Evolutionary conservation across 2,797 vertebrate genomes (phyloP), one percentile per base, ranked within the genome.

Genomic region (Sebastes umbrosus): DNA sequence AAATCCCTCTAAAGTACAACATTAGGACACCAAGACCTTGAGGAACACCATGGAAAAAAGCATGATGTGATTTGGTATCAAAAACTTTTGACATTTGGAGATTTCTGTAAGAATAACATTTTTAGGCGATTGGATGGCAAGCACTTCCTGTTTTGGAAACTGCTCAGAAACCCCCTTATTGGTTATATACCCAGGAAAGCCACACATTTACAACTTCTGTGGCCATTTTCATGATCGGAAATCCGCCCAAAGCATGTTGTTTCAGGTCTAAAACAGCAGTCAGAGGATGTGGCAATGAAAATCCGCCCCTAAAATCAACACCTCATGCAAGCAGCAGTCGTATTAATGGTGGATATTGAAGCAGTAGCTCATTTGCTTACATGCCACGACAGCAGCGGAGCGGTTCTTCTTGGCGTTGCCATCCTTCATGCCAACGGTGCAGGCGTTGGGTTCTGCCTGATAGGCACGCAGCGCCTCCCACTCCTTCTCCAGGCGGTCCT

Each of bases 381-480:
- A 99, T 20, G 97, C 96, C 13, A 98, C 96, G 1, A 97, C 95
- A 0, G 95, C 86, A 16, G 63, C 73, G 0, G 95, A 96, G 57
- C 98, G 97, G 89, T 99, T 99, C 96, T 97, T 99, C 89, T 93
- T 95, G 20, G 29, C 16, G 1, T 98, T 99, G 58, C 95, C 96
- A 7, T 97, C 96, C 87, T 94, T 96, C 87, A 96, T 95, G 4
- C 97, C 97, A 0, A 89, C 1, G 2, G 90, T 92, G 18, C 92
- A 88, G 75, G 95, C 92, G 74, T 93, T 97, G 77, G 98, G 98
- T 80, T 99, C 98, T 0, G 98, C 98, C 92, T 99, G 98, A 75
- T 99, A 99, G 0, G 96, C 96, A 22, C 97, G 98, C 67, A 99
- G 95, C 0, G 97, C 98, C 87, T 99, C 98, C 98, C 98, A 99